phyloP scores from a whole-genome alignment of 2,113 vertebrate genomes.

The Hyla sarda region DNA sequence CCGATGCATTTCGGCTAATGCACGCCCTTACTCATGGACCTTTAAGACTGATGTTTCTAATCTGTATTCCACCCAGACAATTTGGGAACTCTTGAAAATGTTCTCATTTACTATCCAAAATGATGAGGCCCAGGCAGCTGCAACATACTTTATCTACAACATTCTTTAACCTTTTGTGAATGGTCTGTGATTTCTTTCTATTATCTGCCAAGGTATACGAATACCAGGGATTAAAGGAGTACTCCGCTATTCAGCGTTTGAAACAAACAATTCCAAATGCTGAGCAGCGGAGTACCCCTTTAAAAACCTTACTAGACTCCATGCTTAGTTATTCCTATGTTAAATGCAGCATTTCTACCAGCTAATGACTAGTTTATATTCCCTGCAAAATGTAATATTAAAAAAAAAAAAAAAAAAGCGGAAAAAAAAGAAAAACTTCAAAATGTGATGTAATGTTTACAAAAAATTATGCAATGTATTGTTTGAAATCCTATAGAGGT shows the following conservation, averaged over 20 bases:
- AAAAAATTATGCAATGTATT: slow-evolving; percentile 53
- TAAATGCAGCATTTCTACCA: neutral
- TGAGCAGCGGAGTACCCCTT: too few relatives aligned
- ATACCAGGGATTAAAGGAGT: neutral
- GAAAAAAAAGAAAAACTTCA: neutral
- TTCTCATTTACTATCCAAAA: too few relatives aligned
- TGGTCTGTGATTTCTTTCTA: neutral
- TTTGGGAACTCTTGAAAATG: too few relatives aligned
- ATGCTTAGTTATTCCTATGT: neutral
- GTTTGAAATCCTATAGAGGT: slow-evolving; percentile 6
- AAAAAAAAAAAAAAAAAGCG: neutral
- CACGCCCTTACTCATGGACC: too few relatives aligned
- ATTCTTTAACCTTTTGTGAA: neutral
- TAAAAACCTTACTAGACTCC: neutral
- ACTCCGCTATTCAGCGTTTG: too few relatives aligned
- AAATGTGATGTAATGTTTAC: slow-evolving; percentile 55
- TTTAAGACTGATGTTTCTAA: too few relatives aligned
- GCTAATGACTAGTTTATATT: neutral
- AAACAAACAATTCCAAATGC: too few relatives aligned
- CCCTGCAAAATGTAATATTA: neutral
- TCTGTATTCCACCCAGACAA: too few relatives aligned
- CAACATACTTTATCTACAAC: neutral
- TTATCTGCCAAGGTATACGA: neutral
- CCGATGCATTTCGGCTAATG: too few relatives aligned
- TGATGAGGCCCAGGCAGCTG: neutral